Evolutionary conservation across 2,888 invertebrate genomes (phyloP).

Genomic region (Hoplodrina blanda): DNA sequence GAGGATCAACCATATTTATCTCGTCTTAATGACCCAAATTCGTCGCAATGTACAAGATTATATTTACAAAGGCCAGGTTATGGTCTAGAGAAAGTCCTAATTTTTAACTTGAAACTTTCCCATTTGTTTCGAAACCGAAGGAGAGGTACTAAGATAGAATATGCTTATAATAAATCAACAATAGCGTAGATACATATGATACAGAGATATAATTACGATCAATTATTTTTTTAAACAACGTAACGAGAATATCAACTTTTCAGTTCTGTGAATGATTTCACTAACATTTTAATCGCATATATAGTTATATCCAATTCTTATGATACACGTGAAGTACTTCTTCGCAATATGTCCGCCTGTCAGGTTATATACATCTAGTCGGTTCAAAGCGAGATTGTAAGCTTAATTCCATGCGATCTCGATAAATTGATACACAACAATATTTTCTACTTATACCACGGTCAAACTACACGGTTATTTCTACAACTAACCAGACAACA

Average conservation of each 20-base stretch:
- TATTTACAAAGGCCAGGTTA: slow-evolving; percentile 50
- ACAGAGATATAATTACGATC: slow-evolving; percentile 84
- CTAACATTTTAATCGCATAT: slow-evolving; percentile 84
- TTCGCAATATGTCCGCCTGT: slow-evolving; percentile 60
- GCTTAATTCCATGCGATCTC: slow-evolving; percentile 78
- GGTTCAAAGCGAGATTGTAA: slow-evolving; percentile 80
- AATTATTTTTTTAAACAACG: slow-evolving; percentile 85
- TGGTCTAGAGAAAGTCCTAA: slow-evolving; percentile 56
- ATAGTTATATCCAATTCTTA: slow-evolving; percentile 68
- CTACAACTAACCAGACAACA: slow-evolving; percentile 28
- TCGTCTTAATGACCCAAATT: slow-evolving; percentile 24
- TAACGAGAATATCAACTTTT: slow-evolving; percentile 89
- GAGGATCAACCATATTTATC: slow-evolving; percentile 27
- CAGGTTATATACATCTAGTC: slow-evolving; percentile 75
- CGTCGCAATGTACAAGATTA: slow-evolving; percentile 36
- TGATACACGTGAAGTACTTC: slow-evolving; percentile 57
- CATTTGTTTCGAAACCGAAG: slow-evolving; percentile 66
- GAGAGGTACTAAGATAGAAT: slow-evolving; percentile 74
- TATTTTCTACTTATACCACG: slow-evolving; percentile 66
- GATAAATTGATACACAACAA: slow-evolving; percentile 80
- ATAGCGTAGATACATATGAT: slow-evolving; percentile 85
- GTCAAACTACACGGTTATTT: slow-evolving; percentile 28
- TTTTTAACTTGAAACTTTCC: slow-evolving; percentile 48
- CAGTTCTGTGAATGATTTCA: slow-evolving; percentile 90
- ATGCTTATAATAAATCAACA: slow-evolving; percentile 89